Base-by-base conservation (phyloP, 2,888 invertebrate species). In the Escarpia spicata region DNA sequence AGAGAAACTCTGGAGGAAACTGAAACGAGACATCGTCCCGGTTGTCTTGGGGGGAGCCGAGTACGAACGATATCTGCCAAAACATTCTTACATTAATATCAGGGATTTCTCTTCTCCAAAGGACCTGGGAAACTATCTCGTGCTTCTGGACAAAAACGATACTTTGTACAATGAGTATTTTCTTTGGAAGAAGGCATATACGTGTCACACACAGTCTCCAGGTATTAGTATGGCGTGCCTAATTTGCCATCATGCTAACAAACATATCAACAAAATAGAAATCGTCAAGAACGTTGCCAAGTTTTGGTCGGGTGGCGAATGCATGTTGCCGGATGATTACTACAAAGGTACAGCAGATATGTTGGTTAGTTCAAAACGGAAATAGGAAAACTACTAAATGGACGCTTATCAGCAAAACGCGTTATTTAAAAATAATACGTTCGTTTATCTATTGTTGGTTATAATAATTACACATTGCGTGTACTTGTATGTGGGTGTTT, bases 121-220 rank as follows among this genome's bases (percentile, higher is more conserved):
- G 95, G 98, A 98, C 95, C 97, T 99, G 94, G 99, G 99, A 52
- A 97, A 97, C 58, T 99, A 99, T 96, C 97, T 99, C 92, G 97
- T 98, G 94, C 97, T 98, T 92, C 97, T 99, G 93, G 99, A 99
- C 96, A 97, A 97, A 94, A 98, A 99, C 96, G 98, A 99, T 96
- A 97, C 98, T 91, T 97, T 98, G 2, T 99, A 99, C 96, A 99
- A 99, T 96, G 98, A 98, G 45, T 99, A 99, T 96, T 99, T 99
- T 96, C 97, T 97, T 95, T 98, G 98, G 98, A 98, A 98, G 97
- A 98, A 98, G 91, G 98, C 15, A 15, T 75, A 75, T 26, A 75
- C 75, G n/a, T 75, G 75, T 75, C 75, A 75, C 75, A n/a, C n/a
- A 1, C 6, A 8, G 4, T n/a, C 45, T 37, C 45, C 44, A 15